A percentile compares a stretch with the other conserved stretches of the same genome.
These are phyloP conservation scores for Octomys mimax DNA, from an alignment of 2,797 vertebrate species.

Conservation along the genomic window DNA sequence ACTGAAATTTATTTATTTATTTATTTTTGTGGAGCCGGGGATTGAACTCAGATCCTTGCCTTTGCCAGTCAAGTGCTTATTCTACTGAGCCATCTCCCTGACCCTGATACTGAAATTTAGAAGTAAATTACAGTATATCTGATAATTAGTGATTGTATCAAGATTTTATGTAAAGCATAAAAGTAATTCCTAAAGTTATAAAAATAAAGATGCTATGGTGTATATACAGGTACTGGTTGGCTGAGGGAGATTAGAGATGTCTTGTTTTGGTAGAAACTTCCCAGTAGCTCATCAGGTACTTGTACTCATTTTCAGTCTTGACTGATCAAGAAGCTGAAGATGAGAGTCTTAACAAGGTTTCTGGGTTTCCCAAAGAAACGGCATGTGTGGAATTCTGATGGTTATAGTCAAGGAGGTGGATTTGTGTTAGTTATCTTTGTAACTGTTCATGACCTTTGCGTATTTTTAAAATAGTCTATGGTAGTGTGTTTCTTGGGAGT, in stretches of 20 bases:
- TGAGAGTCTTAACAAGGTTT: not conserved
- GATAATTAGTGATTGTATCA: not conserved
- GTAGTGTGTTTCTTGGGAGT: not conserved
- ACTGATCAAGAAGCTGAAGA: not conserved
- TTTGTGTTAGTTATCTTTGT: not conserved
- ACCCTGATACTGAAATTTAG: not conserved
- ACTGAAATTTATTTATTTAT: too few species aligned
- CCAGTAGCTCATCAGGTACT: too few species aligned
- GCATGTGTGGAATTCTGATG: not conserved
- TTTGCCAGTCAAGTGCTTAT: too few species aligned
- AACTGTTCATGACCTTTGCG: not conserved
- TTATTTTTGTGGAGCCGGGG: too few species aligned
- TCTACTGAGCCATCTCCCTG: too few species aligned
- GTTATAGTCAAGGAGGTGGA: accelerated
- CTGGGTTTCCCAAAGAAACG: not conserved
- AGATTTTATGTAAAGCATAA: slow-evolving; percentile 7
- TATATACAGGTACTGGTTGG: not conserved
- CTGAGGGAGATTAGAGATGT: not conserved
- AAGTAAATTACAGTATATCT: not conserved
- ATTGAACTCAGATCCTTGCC: too few species aligned
- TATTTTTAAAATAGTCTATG: not conserved
- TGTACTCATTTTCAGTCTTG: not conserved
- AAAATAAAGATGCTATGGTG: not conserved
- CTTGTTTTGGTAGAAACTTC: not conserved
- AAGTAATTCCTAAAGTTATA: not conserved